These are phyloP conservation scores for Parthenolecanium corni DNA, from an alignment of 2,888 invertebrate genomes.

Conservation along the genomic window DNA sequence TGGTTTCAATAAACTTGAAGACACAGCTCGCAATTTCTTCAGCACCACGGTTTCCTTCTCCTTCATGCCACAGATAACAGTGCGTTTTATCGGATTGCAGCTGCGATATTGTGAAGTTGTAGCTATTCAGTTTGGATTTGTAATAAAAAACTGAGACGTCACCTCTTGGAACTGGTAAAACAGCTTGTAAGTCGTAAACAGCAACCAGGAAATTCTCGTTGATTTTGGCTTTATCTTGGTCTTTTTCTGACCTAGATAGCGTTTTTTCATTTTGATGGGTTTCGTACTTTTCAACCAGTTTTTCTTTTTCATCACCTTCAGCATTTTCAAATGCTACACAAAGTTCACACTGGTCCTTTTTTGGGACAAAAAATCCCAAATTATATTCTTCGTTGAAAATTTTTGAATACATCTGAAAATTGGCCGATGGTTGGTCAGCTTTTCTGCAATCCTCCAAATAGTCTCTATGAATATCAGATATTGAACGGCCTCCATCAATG, in stretches of 20 bases:
- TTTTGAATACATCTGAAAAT: conserved; percentile 3
- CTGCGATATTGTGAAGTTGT: background rate
- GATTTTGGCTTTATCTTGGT: too few relatives aligned
- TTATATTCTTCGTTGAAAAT: conserved; percentile 18
- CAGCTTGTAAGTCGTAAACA: background rate
- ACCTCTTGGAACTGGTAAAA: background rate
- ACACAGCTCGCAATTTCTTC: background rate
- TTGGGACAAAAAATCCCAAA: conserved; percentile 14
- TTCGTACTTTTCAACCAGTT: conserved; percentile 31
- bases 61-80: conserved; percentile 3
- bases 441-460: conserved; percentile 3
- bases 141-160: background rate
- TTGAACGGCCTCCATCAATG: conserved; percentile 32
- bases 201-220: too few relatives aligned
- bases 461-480: conserved; percentile 14
- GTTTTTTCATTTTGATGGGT: conserved; percentile 33
- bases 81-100: background rate
- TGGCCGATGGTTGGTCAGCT: conserved; percentile 6
- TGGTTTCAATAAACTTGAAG: background rate
- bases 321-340: conserved; percentile 3
- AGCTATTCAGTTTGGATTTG: background rate
- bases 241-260: conserved; percentile 29
- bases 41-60: background rate
- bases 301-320: conserved; percentile 8
- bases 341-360: background rate